Base-by-base conservation (phyloP, 2,797 vertebrate genomes). In the Tadarida brasiliensis region DNA sequence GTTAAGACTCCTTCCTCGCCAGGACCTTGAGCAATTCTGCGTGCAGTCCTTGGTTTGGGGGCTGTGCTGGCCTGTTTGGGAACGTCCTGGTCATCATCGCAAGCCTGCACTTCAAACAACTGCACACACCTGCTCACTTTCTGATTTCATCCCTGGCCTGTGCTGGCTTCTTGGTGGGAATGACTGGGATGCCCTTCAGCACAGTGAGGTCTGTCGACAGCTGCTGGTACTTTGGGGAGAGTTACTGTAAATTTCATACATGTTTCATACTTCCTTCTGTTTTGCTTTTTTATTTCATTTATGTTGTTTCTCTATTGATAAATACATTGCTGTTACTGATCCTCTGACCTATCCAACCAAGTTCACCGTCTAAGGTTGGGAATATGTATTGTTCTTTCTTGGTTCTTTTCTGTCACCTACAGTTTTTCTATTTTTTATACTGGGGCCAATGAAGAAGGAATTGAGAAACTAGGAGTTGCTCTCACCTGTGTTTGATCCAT, bases 131-230 rank as follows among this genome's bases (percentile, higher is more conserved):
- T 49, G 99, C 99, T 0, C 99, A 99, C 97, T 98, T 96, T 8
- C 99, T 99, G 3, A 98, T 99, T 16, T 97, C 98, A 78, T 99
- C 99, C 3, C 97, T 99, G 88, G 99, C 99, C 6, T 98, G 99
- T 65, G 99, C 99, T 2, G 99, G 99, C 97, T 99, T 99, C 93
- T 97, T 99, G 30, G 99, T 99, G 63, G 99, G 99, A 15, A 97
- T 99, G 70, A 96, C 98, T 0, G 99, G 99, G 90, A 99, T 99
- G 99, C 99, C 99, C 16, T 99, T 99, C 61, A 99, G 99, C 96
- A 98, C 99, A 90, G 97, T 99, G 56, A 98, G 99, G 49, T 99
- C 99, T 0, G 97, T 99, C 54, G 99, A 99, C 81, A 98, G 99
- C 90, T 99, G 99, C 96, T 99, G 99, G 99, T 98, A 98, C 96